These are phyloP conservation scores for Catajapyx aquilonaris DNA, from an alignment of 1,140 invertebrate species.

Conservation along the genomic window DNA sequence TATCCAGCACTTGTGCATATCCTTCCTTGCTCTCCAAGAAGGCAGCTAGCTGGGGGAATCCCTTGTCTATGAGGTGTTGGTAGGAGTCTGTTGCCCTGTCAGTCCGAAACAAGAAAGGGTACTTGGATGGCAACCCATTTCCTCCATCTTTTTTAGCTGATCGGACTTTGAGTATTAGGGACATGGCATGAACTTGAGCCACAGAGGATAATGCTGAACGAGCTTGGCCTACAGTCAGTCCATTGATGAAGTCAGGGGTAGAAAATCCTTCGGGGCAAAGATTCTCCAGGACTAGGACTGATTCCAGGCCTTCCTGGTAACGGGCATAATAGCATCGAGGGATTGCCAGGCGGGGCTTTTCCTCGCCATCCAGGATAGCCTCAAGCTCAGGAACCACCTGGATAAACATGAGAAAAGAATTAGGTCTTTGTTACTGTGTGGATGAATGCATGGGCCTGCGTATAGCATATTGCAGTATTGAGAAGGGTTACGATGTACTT, in stretches of 20 bases:
- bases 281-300: constrained; percentile 39
- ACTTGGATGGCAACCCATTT: constrained; percentile 33
- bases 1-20: constrained; percentile 26
- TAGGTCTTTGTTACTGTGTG: too few relatives aligned
- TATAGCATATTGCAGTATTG: too few relatives aligned
- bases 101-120: constrained; percentile 52
- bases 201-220: constrained; percentile 41
- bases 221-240: constrained; percentile 38
- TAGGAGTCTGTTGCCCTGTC: constrained; percentile 51
- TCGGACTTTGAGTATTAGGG: constrained; percentile 34
- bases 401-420: too few relatives aligned
- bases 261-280: constrained; percentile 27
- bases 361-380: constrained; percentile 25
- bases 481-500: constrained; percentile 14
- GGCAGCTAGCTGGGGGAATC: constrained; percentile 21
- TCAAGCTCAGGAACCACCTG: constrained; percentile 40
- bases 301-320: constrained; percentile 23
- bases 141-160: constrained; percentile 22
- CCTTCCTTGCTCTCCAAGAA: constrained; percentile 42
- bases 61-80: constrained; percentile 36
- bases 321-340: constrained; percentile 40
- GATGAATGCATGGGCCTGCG: neutral
- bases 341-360: constrained; percentile 26
- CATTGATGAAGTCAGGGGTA: constrained; percentile 39
- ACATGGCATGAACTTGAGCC: constrained; percentile 44